Conservation (phyloP, 1,140 invertebrate species). For the Bombus difficillimus region DNA sequence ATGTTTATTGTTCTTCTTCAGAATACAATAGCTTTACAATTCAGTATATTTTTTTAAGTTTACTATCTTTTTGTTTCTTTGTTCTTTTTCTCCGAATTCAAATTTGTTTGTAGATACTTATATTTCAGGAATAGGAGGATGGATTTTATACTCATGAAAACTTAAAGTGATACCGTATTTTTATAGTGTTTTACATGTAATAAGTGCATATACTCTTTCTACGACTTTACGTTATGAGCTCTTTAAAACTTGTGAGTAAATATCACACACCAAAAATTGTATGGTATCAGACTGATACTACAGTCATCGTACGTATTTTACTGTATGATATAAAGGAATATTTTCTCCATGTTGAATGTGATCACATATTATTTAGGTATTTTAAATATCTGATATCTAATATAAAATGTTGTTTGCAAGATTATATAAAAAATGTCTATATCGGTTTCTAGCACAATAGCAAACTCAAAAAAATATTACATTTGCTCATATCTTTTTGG, state of each 20-base stretch:
- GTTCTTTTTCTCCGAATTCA: not conserved
- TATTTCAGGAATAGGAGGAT: not conserved
- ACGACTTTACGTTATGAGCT: constrained; percentile 22
- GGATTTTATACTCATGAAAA: not conserved
- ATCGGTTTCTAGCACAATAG: constrained; percentile 63
- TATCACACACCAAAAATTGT: constrained; percentile 68
- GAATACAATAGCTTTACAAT: too few relatives aligned
- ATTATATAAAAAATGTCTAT: constrained; percentile 5
- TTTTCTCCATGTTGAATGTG: constrained; percentile 65
- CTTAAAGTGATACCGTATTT: not conserved
- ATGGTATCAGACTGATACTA: constrained; percentile 78
- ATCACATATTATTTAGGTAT: constrained; percentile 77
- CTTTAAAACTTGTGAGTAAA: constrained; percentile 60
- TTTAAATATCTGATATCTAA: constrained; percentile 23
- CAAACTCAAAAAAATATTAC: constrained; percentile 69
- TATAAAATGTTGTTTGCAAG: not conserved
- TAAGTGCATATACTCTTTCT: not conserved
- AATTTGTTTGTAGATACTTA: not conserved
- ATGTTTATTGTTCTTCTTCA: not conserved
- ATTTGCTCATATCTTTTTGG: constrained; percentile 76
- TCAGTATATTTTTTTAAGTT: not conserved
- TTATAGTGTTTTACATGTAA: not conserved
- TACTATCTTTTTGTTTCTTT: not conserved
- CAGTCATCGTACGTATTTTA: constrained; percentile 72
- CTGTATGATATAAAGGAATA: constrained; percentile 74